Evolutionary conservation across 2,797 vertebrate species (phyloP).

Genomic region (Vipera ursinii): DNA sequence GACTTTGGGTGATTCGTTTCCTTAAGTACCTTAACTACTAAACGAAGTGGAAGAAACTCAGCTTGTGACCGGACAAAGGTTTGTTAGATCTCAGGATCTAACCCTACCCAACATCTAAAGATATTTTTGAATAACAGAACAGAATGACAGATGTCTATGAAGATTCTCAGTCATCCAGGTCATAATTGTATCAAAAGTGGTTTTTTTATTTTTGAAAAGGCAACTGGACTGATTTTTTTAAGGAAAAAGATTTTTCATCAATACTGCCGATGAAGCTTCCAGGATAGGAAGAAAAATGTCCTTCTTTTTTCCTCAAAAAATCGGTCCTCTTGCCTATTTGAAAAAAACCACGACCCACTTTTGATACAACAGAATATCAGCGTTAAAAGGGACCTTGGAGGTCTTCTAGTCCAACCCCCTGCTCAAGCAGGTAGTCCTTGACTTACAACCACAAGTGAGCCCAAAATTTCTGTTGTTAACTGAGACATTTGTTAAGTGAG

Average conservation of each 20-base stretch:
- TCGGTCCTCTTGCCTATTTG: background rate
- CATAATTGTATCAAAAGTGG: background rate
- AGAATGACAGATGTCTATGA: background rate
- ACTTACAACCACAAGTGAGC: background rate
- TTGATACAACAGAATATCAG: background rate
- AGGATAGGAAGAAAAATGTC: background rate
- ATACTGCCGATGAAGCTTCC: background rate
- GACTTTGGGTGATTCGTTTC: conserved; percentile 22
- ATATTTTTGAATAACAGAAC: background rate
- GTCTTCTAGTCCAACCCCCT: background rate
- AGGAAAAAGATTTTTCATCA: background rate
- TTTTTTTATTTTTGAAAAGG: background rate
- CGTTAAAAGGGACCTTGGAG: background rate
- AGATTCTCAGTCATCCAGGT: background rate
- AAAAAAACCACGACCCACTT: background rate
- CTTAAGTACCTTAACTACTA: background rate
- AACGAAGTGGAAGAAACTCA: background rate
- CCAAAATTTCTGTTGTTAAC: background rate
- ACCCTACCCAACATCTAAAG: background rate
- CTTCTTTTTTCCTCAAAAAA: background rate
- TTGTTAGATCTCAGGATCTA: background rate
- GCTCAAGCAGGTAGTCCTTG: background rate
- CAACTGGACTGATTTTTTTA: background rate
- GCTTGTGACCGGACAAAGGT: background rate
- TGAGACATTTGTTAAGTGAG: background rate